Base-by-base conservation (phyloP, 2,113 vertebrate genomes). In the Centrocercus urophasianus region DNA sequence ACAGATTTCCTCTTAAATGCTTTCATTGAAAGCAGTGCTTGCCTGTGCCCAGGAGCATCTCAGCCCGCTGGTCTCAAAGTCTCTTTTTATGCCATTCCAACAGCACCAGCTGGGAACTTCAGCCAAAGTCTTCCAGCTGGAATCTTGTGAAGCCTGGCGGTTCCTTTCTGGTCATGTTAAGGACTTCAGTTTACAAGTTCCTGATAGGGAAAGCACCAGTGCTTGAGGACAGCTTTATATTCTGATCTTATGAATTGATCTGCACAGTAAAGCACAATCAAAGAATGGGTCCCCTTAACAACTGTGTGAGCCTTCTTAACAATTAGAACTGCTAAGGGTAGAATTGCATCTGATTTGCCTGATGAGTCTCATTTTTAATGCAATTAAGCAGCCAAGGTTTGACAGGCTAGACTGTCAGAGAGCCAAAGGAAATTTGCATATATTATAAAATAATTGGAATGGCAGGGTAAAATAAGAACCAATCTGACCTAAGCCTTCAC, bases 401-500 rank as follows among this genome's bases (percentile, higher is more conserved):
- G 85, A 96, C 93, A 96, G 91, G 54, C 72, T 86, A 90, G 85
- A 91, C 83, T 88, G 91, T 65, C 48, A 93, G 65, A 93, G 72
- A 60, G 64, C 93, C 94, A 96, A 93, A 72, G 88, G 91, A 85
- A 96, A 96, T 96, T 93, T 97, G 88, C 94, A 96, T 97, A 76
- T 81, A 91, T 95, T 97, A 94, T 57, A 91, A 95, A 95, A 94
- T 95, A 94, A 96, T 97, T 96, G 83, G 83, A 95, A 86, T 78
- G 88, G 85, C 70, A 84, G 48, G 59, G 21, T 76, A 64, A 92
- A 88, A 38, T 77, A 94, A 91, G 69, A 94, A 72, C 84, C 50
- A 93, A 91, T 86, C 76, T 95, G 86, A 97, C 93, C 94, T 73
- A 86, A 90, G 70, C 90, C 61, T 95, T 95, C 80, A 88, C 61